phyloP scores from a whole-genome alignment of 1,140 invertebrate species.

The Neotoxoptera formosana region DNA sequence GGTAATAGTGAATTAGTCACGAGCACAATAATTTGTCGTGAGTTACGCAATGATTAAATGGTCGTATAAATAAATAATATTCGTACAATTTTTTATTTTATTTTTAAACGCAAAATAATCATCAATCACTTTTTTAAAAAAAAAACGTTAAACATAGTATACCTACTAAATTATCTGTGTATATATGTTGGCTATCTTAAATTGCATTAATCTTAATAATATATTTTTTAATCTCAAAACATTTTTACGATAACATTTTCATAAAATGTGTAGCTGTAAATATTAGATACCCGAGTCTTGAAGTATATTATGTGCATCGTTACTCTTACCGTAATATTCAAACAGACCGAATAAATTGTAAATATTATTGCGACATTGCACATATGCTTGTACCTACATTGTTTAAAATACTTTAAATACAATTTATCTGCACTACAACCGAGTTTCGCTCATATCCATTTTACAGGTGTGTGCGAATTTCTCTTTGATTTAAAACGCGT shows the following conservation, averaged over 20 bases:
- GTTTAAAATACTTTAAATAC: background rate
- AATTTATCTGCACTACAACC: background rate
- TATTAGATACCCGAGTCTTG: background rate
- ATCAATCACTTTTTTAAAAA: background rate
- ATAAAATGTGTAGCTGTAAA: background rate
- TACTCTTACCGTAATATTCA: background rate
- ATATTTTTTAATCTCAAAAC: background rate
- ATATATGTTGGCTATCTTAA: background rate
- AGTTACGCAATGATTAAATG: background rate
- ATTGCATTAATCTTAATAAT: background rate
- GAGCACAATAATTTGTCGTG: background rate
- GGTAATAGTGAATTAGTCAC: background rate
- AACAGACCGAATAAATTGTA: background rate
- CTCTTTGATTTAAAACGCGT: background rate
- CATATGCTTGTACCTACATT: background rate
- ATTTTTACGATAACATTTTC: background rate
- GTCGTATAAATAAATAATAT: background rate
- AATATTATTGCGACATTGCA: background rate
- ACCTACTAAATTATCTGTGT: too few relatives aligned
- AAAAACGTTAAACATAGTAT: background rate
- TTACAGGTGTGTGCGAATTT: background rate
- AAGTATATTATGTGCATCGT: background rate
- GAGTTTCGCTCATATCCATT: background rate
- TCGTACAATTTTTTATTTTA: background rate
- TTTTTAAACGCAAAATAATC: background rate